Evolutionary conservation across 2,113 vertebrate species (phyloP).

Genomic region (Speoplatyrhinus poulsoni): DNA sequence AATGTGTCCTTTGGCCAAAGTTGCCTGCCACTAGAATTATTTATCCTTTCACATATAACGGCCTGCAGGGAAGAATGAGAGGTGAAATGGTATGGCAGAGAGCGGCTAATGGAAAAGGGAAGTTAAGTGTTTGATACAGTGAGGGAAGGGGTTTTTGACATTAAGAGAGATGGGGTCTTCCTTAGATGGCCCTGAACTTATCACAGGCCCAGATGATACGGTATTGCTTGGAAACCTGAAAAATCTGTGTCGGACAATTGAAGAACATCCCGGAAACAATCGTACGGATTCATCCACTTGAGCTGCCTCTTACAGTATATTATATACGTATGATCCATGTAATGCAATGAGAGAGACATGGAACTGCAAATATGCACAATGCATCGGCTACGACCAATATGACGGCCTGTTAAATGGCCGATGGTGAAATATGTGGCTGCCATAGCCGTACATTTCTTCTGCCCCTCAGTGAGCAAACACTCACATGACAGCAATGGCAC

Average conservation of each 20-base stretch:
- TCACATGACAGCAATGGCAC: conserved; percentile 34
- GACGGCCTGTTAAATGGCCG: no score
- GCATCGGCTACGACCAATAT: conserved; percentile 26
- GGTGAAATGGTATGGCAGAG: conserved; percentile 30
- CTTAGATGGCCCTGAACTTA: conserved; percentile 43
- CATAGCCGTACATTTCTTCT: conserved; percentile 32
- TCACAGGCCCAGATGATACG: conserved; percentile 52
- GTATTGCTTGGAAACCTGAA: conserved; percentile 30
- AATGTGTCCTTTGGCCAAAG: conserved; percentile 50
- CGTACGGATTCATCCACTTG: conserved; percentile 17
- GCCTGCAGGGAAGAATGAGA: conserved; percentile 31
- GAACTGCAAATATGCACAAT: conserved; percentile 35
- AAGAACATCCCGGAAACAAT: conserved; percentile 40
- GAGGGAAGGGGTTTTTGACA: conserved; percentile 43
- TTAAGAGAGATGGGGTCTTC: conserved; percentile 52
- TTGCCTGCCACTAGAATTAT: conserved; percentile 36
- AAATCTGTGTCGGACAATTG: conserved; percentile 25
- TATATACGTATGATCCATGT: neutral
- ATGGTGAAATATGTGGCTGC: conserved; percentile 31
- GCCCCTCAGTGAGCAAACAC: conserved; percentile 39
- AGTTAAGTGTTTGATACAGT: conserved; percentile 43
- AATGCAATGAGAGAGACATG: neutral
- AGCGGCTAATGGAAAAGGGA: conserved; percentile 31
- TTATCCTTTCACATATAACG: conserved; percentile 37
- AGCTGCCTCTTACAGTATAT: conserved; percentile 22